Evolutionary conservation across 1,140 invertebrate genomes (phyloP).

Genomic region (Drosophila busckii): DNA sequence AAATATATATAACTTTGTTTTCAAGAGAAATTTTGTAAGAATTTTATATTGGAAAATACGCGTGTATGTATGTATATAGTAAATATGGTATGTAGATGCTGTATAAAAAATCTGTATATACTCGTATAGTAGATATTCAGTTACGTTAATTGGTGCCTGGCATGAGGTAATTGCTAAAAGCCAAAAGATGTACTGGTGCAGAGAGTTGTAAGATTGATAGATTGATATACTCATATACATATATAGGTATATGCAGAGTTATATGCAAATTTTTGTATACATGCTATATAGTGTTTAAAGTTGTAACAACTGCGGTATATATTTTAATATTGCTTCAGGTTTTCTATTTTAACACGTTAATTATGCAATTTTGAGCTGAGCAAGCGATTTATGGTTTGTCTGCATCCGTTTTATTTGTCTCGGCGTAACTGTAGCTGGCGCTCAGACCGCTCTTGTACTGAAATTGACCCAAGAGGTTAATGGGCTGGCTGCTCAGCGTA

Average conservation of each 20-base stretch:
- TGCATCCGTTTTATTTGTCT: constrained; percentile 28
- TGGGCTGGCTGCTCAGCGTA: constrained; percentile 3
- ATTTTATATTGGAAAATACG: constrained; percentile 14
- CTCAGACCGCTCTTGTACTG: constrained; percentile 40
- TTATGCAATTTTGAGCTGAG: constrained; percentile 20
- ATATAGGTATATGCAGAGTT: constrained; percentile 3
- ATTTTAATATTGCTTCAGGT: constrained; percentile 43
- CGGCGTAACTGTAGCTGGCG: constrained; percentile 11
- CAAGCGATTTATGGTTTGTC: constrained; percentile 43
- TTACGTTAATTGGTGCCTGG: constrained; percentile 50
- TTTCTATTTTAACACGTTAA: no score
- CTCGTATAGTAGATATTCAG: constrained; percentile 14
- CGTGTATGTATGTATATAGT: not conserved
- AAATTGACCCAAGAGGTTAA: constrained; percentile 36
- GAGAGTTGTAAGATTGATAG: constrained; percentile 14
- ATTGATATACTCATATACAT: constrained; percentile 21
- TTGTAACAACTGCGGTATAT: no score
- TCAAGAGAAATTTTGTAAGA: constrained; percentile 19
- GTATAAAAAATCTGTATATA: constrained; percentile 1
- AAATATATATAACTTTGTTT: no score
- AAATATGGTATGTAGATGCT: not conserved
- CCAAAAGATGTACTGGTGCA: constrained; percentile 65
- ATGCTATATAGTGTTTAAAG: no score
- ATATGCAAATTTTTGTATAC: no score
- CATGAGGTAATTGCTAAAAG: constrained; percentile 72